Evolutionary conservation across 2,888 invertebrate species (phyloP).

Genomic region (Clistopyga incitator): DNA sequence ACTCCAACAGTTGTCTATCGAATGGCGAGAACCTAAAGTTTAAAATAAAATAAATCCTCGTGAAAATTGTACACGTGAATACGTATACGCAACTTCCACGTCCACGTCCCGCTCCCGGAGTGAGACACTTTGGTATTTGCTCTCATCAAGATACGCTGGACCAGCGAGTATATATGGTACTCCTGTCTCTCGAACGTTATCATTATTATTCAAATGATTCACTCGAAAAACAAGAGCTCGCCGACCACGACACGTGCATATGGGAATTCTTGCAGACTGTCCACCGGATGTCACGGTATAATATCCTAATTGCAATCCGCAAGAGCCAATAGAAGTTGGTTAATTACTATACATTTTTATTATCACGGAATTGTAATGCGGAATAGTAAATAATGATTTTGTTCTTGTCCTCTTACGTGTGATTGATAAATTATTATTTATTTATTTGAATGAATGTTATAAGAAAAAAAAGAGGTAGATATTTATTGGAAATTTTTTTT

Average conservation of each 20-base stretch:
- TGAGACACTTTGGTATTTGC: constrained; percentile 50
- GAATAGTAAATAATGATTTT: not conserved
- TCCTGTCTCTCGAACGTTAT: not conserved
- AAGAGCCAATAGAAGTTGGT: not conserved
- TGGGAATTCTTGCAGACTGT: not conserved
- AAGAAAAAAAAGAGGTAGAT: too few relatives aligned
- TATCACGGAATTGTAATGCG: not conserved
- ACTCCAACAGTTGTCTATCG: constrained; percentile 6
- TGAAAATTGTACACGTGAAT: constrained; percentile 25
- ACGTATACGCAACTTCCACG: constrained; percentile 14
- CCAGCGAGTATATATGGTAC: constrained; percentile 4
- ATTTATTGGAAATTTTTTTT: too few relatives aligned
- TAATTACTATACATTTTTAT: not conserved
- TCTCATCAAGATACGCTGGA: constrained; percentile 36
- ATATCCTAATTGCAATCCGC: not conserved
- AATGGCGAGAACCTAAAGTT: constrained; percentile 4
- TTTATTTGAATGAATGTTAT: too few relatives aligned
- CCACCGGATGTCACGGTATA: not conserved
- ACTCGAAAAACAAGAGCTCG: constrained; percentile 29
- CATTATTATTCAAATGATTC: constrained; percentile 33
- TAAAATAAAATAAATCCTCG: constrained; percentile 34
- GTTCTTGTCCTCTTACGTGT: too few relatives aligned
- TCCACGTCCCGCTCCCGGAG: constrained; percentile 24
- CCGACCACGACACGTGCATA: not conserved
- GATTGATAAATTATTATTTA: too few relatives aligned